Evolutionary conservation across 2,113 vertebrate genomes (phyloP).

Genomic region (Chaetura pelagica): DNA sequence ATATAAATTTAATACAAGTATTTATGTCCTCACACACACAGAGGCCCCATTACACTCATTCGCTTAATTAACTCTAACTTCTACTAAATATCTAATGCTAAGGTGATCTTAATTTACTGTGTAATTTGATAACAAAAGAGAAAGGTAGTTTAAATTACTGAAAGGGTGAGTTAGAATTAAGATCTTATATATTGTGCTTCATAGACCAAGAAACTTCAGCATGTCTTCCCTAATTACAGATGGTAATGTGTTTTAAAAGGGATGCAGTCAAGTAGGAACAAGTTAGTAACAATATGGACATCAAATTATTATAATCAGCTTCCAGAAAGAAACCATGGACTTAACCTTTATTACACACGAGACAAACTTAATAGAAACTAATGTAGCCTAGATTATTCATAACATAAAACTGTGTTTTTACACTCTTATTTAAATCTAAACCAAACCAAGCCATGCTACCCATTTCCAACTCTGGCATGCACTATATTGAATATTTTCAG

Average conservation of each 20-base stretch:
- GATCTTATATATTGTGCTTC: not conserved
- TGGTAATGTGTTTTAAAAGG: not conserved
- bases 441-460: not conserved
- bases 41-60: not conserved
- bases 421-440: not conserved
- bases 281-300: not conserved
- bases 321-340: not conserved
- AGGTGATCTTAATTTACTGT: not conserved
- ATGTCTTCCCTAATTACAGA: not conserved
- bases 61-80: not conserved
- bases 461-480: not conserved
- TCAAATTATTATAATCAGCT: not conserved
- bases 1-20: not conserved
- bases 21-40: not conserved
- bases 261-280: not conserved
- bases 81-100: not conserved
- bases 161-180: not conserved
- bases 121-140: not conserved
- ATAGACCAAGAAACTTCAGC: not conserved
- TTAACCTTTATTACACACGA: not conserved
- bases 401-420: not conserved
- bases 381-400: not conserved
- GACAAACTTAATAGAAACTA: not conserved
- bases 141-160: not conserved
- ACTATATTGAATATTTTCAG: not conserved